Base-by-base conservation (phyloP, 1,140 invertebrate genomes). In the Dinoponera quadriceps region DNA sequence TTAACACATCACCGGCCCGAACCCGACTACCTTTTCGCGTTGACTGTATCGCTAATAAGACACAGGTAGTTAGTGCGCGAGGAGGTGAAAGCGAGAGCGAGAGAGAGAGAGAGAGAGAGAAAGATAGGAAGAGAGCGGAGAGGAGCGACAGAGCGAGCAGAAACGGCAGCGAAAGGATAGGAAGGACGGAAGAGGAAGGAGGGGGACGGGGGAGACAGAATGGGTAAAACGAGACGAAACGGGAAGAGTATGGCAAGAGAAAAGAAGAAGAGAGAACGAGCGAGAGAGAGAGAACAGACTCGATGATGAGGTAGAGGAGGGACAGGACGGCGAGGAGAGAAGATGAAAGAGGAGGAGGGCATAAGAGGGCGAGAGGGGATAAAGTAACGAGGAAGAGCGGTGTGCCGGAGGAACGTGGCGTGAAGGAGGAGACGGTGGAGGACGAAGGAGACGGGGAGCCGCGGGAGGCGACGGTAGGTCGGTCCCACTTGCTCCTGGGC, bases 41-140 rank as follows among this genome's bases (percentile, higher is more conserved):
- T 89, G 93, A 93, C 92, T 94, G 92, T 94, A 94, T 94, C 89
- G 91, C 93, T 94, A 94, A 94, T 94, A 94, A 91, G 91, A 92
- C 92, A 92, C 89, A 92, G 90, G 91, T 92, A 91, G 92, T 91
- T 92, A 92, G 90, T 90, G 87, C 75, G 77, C 82, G 87, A 77
- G 86, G 84, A 87, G 83, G 80, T 69, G 72, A 90, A 68, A 88
- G 84, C 88, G 72, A 77, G 82, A 60, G 72, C 57, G 62, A 57
- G 60, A n/a, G n/a, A 77, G 49, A 66, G 38, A 44, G 33, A 83
- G 27, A 22, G 87, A 84, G 84, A 87, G 90, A 86, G 85, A 5
- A 22, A 71, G 71, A 77, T 11, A 33, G 72, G 54, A 73, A 81
- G 29, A 72, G 22, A 81, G 38, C 4, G 71, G 49, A 68, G 33